These are phyloP conservation scores for Lacerta viridis DNA, from an alignment of 2,797 vertebrate genomes.

Conservation along the genomic window DNA sequence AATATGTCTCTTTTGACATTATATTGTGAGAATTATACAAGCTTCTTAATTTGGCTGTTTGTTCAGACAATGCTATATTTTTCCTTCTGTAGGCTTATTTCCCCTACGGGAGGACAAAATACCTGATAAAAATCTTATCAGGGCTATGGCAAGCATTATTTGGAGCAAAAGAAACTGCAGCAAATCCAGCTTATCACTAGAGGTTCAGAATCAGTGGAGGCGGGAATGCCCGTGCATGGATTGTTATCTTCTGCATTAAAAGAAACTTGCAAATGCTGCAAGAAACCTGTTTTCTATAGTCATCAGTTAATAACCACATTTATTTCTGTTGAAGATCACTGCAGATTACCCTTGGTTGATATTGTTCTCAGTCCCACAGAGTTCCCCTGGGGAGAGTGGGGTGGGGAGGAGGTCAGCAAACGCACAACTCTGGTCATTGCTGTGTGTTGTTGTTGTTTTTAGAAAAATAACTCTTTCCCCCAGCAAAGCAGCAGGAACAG, in stretches of 20 bases:
- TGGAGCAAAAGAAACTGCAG: conserved; percentile 70
- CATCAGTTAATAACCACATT: background rate
- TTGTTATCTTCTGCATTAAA: conserved; percentile 69
- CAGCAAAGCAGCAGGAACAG: background rate
- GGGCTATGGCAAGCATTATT: conserved; percentile 48
- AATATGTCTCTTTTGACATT: conserved; percentile 13
- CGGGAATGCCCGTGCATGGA: conserved; percentile 53
- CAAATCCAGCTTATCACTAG: conserved; percentile 69
- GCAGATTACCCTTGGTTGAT: background rate
- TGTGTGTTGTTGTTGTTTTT: background rate
- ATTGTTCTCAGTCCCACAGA: conserved; percentile 8
- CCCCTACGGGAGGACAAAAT: conserved; percentile 54
- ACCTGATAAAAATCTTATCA: conserved; percentile 68
- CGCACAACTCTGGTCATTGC: background rate
- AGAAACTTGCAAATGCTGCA: conserved; percentile 48
- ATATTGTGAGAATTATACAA: conserved; percentile 56
- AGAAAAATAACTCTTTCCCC: background rate
- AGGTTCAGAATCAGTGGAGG: conserved; percentile 50
- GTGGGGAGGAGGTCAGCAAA: background rate
- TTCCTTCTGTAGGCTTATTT: conserved; percentile 52
- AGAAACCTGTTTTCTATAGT: conserved; percentile 13
- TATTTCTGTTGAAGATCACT: conserved; percentile 11
- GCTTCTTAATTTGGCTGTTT: conserved; percentile 58
- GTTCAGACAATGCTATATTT: conserved; percentile 54
- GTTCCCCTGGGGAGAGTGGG: background rate